Evolutionary conservation across 2,888 invertebrate genomes (phyloP), one percentile per base, ranked within the genome.

Genomic region (Pristionchus fissidentatus): DNA sequence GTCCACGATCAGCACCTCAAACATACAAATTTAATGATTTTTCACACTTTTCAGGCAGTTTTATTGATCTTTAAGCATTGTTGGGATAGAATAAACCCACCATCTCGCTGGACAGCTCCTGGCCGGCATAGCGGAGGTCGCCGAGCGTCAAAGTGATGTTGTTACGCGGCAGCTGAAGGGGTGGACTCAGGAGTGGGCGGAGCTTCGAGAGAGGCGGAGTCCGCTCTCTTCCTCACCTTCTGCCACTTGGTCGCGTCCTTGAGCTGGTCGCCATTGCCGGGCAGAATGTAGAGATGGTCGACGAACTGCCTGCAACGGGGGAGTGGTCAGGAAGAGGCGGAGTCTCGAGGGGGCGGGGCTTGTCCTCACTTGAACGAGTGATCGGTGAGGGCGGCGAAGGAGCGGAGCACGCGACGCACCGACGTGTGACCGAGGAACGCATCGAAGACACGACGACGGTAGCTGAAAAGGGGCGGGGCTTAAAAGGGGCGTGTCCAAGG

Each of bases 401-500:
- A n/a, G 26, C 32, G 38, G 19, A 77, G 75, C 29, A 77, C 75
- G 32, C 75, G 75, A 49, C 75, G 46, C 26, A 49, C 19, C 8
- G 49, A 49, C 10, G 75, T 49, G 15, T 49, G 46, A 0, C 26
- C 46, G 19, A 32, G 13, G 49, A 77, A 46, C 19, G 49, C 46
- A 77, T 77, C 75, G 75, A 49, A 77, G 29, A 77, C 49, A 77
- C 75, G 75, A 1, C 22, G 75, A 49, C 75, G 75, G 49, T 32
- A 77, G 32, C 75, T 77, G 75, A 49, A 77, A 49, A 77, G 75
- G 35, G 75, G 75, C 29, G 49, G 75, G 22, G 49, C 19, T 29
- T 22, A 32, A 29, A 29, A 49, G 10, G 49, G 49, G 49, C n/a
- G n/a, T n/a, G n/a, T n/a, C n/a, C n/a, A n/a, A n/a, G 49, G 32